Conservation (phyloP, 1,140 invertebrate genomes). For the Atta colombica region DNA sequence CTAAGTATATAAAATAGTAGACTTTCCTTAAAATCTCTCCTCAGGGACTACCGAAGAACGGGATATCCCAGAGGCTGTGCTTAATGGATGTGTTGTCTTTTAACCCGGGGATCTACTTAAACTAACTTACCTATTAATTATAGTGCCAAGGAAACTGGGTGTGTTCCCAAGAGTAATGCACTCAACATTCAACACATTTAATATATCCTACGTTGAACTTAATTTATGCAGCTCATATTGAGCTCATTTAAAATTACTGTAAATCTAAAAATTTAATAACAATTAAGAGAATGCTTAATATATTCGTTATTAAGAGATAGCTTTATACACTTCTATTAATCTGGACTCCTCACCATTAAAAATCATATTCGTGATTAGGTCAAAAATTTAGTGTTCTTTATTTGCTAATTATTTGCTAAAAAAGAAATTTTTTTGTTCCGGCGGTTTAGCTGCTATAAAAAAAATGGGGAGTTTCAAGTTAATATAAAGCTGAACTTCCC, state of each 20-base stretch:
- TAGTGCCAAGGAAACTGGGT: not conserved
- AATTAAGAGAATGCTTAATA: not conserved
- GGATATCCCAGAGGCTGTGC: slow-evolving; percentile 41
- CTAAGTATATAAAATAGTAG: slow-evolving; percentile 28
- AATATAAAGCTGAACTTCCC: no score
- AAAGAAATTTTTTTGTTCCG: no score
- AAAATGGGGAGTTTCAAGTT: no score
- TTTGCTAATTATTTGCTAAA: no score
- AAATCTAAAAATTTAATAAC: not conserved
- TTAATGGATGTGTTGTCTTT: slow-evolving; percentile 60
- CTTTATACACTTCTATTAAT: not conserved
- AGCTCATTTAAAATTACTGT: not conserved
- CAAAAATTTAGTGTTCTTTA: no score
- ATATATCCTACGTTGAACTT: slow-evolving; percentile 19
- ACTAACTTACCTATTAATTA: slow-evolving; percentile 62
- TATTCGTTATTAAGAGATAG: not conserved
- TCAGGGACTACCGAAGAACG: slow-evolving; percentile 19
- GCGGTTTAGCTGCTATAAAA: no score
- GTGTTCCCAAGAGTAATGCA: slow-evolving; percentile 13
- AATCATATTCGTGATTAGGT: no score
- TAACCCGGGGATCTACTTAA: slow-evolving; percentile 57
- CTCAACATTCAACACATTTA: slow-evolving; percentile 32
- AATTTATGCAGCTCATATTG: not conserved
- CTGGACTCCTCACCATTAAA: no score
- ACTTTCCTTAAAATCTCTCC: slow-evolving; percentile 41